These are phyloP conservation scores for Tragelaphus eurycerus DNA, from an alignment of 2,797 vertebrate species.

Conservation along the genomic window DNA sequence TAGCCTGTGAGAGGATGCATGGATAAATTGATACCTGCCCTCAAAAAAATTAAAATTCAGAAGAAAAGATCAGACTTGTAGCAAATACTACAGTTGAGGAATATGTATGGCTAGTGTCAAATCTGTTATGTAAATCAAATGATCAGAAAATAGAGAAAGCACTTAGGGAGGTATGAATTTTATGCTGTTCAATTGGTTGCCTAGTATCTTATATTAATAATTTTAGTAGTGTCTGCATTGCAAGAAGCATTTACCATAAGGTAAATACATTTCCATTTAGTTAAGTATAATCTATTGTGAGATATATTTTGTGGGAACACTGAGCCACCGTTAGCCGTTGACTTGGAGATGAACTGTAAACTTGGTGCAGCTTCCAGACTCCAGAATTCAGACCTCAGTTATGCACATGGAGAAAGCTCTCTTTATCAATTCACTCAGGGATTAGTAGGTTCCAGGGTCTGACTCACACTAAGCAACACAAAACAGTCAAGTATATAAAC, in stretches of 20 bases:
- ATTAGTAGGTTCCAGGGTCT: neutral
- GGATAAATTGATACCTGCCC: neutral
- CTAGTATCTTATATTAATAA: neutral
- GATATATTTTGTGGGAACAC: neutral
- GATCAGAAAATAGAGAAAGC: neutral
- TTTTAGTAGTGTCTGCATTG: neutral
- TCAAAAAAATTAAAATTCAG: slow-evolving; percentile 13
- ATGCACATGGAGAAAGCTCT: neutral
- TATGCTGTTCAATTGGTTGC: neutral
- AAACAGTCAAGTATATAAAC: neutral
- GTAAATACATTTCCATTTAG: neutral
- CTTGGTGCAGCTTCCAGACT: neutral
- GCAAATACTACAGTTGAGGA: neutral
- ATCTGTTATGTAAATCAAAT: neutral
- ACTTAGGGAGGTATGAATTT: neutral
- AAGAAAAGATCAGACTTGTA: neutral
- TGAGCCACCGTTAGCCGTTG: neutral
- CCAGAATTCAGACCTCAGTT: neutral
- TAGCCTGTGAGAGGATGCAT: neutral
- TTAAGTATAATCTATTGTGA: neutral
- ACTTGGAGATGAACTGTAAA: neutral
- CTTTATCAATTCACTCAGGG: neutral
- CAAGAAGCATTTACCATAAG: neutral
- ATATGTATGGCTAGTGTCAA: neutral
- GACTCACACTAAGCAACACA: neutral